A percentile compares a stretch with the other conserved stretches of the same genome.
These are phyloP conservation scores for Drosophila paulistorum DNA, from an alignment of 1,140 invertebrate species.

Conservation along the genomic window DNA sequence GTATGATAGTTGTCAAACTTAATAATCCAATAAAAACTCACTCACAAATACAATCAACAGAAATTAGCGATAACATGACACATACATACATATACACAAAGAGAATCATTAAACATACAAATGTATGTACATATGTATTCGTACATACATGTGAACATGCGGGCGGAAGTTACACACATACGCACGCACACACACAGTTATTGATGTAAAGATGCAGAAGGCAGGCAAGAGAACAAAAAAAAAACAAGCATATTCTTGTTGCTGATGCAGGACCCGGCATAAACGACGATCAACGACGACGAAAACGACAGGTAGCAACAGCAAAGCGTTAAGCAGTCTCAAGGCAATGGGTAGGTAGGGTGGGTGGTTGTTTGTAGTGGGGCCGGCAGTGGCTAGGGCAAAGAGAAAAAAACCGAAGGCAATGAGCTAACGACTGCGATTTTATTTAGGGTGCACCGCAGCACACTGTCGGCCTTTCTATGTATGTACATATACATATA, in stretches of 20 bases:
- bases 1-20: slow-evolving; percentile 17
- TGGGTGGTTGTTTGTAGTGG: background rate
- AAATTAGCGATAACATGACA: slow-evolving; percentile 36
- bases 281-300: slow-evolving; percentile 23
- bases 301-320: slow-evolving; percentile 43
- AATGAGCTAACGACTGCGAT: slow-evolving; percentile 48
- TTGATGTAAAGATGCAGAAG: slow-evolving; percentile 13
- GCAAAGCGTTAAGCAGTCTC: slow-evolving; percentile 8
- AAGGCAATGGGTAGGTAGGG: background rate
- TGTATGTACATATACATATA: background rate
- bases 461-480: slow-evolving; percentile 5
- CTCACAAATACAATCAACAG: slow-evolving; percentile 12
- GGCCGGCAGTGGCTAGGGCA: background rate
- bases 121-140: background rate
- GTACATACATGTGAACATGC: slow-evolving; percentile 27
- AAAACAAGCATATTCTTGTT: slow-evolving; percentile 17
- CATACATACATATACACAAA: background rate
- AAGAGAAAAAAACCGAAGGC: background rate
- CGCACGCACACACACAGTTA: background rate
- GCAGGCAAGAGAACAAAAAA: background rate
- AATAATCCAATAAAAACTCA: slow-evolving; percentile 22
- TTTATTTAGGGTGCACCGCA: slow-evolving; percentile 38
- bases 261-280: slow-evolving; percentile 35
- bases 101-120: slow-evolving; percentile 2
- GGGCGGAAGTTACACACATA: slow-evolving; percentile 38